Conservation (phyloP, 1,140 invertebrate species). For the Temnothorax curvispinosus region DNA sequence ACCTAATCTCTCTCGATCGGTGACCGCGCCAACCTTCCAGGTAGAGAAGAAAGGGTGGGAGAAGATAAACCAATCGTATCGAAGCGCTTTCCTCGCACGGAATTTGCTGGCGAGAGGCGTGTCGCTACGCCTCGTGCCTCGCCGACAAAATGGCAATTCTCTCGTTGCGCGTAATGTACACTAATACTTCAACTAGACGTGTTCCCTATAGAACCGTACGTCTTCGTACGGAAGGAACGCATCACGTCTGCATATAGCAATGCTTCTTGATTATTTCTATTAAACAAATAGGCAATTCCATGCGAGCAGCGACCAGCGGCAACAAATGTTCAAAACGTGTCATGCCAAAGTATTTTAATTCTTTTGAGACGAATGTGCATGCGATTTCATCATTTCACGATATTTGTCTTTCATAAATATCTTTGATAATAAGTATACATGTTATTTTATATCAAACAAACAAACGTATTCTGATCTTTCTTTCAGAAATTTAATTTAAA, state of each 20-base stretch:
- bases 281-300: neutral
- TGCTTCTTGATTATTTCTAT: neutral
- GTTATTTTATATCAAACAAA: neutral
- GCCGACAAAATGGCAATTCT: slow-evolving; percentile 59
- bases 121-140: slow-evolving; percentile 47
- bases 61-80: slow-evolving; percentile 47
- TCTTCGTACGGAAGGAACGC: neutral
- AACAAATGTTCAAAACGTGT: neutral
- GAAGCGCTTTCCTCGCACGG: slow-evolving; percentile 23
- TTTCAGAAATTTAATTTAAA: neutral
- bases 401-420: neutral
- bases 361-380: neutral
- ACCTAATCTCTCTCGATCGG: slow-evolving; percentile 43
- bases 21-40: neutral
- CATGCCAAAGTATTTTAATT: neutral
- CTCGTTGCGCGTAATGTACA: slow-evolving; percentile 16
- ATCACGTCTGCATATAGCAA: neutral
- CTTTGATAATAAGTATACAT: neutral
- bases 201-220: neutral
- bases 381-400: neutral
- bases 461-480: neutral
- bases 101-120: slow-evolving; percentile 40
- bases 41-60: neutral
- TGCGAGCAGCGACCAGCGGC: neutral
- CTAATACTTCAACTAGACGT: neutral